Conservation (phyloP, 2,888 invertebrate genomes). For the Aproaerema taeniolella region DNA sequence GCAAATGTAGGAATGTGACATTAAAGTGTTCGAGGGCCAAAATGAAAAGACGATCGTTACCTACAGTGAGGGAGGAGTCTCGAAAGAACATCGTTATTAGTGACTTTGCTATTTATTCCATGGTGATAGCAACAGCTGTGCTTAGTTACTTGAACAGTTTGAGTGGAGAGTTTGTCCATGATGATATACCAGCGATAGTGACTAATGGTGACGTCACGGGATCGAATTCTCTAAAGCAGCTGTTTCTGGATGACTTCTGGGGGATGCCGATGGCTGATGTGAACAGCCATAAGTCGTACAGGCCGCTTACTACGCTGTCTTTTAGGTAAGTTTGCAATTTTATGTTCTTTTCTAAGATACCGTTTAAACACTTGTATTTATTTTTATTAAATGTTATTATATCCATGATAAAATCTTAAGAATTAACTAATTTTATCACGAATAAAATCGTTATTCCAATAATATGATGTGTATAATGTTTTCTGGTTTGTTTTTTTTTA, state of each 20-base stretch:
- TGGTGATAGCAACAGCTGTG: conserved; percentile 82
- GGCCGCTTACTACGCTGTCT: conserved; percentile 88
- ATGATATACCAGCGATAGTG: conserved; percentile 90
- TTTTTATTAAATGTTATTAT: no score
- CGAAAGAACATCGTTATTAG: conserved; percentile 30
- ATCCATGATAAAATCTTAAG: no score
- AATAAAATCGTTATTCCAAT: no score
- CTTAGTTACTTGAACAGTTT: conserved; percentile 86
- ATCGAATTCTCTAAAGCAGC: conserved; percentile 77
- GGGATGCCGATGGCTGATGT: conserved; percentile 89
- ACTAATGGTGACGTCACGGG: conserved; percentile 89
- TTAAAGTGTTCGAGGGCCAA: no score
- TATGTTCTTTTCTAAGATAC: conserved; percentile 11
- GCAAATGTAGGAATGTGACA: conserved; percentile 65
- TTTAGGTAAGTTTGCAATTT: conserved; percentile 92
- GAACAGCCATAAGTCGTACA: conserved; percentile 91
- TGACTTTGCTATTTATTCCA: conserved; percentile 78
- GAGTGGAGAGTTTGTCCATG: conserved; percentile 90
- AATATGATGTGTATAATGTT: no score
- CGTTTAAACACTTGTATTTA: no score
- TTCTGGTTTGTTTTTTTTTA: no score
- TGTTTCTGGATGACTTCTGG: conserved; percentile 91
- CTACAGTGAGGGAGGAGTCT: conserved; percentile 57
- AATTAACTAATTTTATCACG: no score
- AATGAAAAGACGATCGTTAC: conserved; percentile 68